Conservation (phyloP, 2,888 invertebrate genomes). For the Spatulosminthurus flaviceps region DNA sequence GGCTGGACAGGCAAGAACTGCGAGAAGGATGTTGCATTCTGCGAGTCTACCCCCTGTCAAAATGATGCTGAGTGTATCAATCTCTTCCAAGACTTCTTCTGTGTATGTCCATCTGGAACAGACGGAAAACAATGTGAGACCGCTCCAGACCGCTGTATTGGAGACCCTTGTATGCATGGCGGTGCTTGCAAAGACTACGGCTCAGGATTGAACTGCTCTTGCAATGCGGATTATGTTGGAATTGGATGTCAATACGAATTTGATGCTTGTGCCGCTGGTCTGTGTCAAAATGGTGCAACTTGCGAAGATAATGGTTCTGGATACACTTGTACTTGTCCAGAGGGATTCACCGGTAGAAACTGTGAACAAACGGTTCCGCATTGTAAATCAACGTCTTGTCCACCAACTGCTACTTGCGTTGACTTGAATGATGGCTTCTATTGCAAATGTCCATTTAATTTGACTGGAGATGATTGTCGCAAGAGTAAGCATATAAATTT, state of each 20-base stretch:
- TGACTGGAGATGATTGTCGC: slow-evolving; percentile 95
- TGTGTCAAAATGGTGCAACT: slow-evolving; percentile 93
- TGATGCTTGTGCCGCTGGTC: slow-evolving; percentile 87
- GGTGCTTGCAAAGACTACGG: slow-evolving; percentile 96
- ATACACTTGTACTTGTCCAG: slow-evolving; percentile 84
- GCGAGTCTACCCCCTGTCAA: slow-evolving; percentile 86
- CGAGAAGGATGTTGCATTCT: slow-evolving; percentile 87
- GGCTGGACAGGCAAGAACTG: slow-evolving; percentile 90
- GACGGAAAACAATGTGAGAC: slow-evolving; percentile 97
- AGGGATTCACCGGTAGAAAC: slow-evolving; percentile 74
- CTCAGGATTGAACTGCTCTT: slow-evolving; percentile 92
- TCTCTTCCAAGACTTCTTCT: slow-evolving; percentile 90
- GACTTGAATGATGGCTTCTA: slow-evolving; percentile 90
- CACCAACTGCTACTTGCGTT: slow-evolving; percentile 91
- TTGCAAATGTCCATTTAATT: slow-evolving; percentile 96
- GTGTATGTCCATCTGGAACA: slow-evolving; percentile 93
- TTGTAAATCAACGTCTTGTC: slow-evolving; percentile 92
- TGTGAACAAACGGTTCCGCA: slow-evolving; percentile 91
- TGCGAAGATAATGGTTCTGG: slow-evolving; percentile 87
- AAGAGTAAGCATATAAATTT: slow-evolving; percentile 76
- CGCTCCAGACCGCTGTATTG: slow-evolving; percentile 92
- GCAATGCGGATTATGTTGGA: slow-evolving; percentile 84
- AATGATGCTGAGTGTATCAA: slow-evolving; percentile 92
- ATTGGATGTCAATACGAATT: slow-evolving; percentile 94
- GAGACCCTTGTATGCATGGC: slow-evolving; percentile 94